Evolutionary conservation across 2,888 invertebrate genomes (phyloP), one percentile per base, ranked within the genome.

Genomic region (Temnothorax rugatulus): DNA sequence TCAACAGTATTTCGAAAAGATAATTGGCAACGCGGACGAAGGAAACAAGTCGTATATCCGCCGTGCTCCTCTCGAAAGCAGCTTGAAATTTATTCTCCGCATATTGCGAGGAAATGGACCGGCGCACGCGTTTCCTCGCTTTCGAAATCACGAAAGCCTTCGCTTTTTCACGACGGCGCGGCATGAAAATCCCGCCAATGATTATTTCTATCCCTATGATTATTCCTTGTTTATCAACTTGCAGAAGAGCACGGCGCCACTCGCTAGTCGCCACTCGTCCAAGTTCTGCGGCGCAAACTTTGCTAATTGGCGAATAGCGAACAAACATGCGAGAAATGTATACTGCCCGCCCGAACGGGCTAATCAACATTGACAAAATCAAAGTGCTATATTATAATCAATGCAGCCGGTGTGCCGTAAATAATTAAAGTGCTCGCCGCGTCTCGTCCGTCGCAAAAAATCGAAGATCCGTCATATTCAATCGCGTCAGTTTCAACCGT

Each of bases 361-460:
- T 88, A 85, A 89, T 88, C 89, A 89, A 85, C 89, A 84, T 85
- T 50, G 82, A 54, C 57, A 21, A 74, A 77, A 73, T 74, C 54
- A 76, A 86, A 74, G 61, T 52, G n/a, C n/a, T 29, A 69, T 29
- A 69, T 29, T 29, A 29, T 75, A 76, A 86, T 71, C 59, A 77
- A 73, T 50, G 59, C 21, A 15, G 34, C 44, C 34, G 57, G 15
- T 21, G 34, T 41, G 47, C 21, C 21, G 61, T 44, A 57, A 44
- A 79, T 54, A 57, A 83, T 75, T 61, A 69, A 75, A 86, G 64
- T 34, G 21, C 21, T 44, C 18, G 18, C 8, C 52, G 29, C 29
- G 13, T 29, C 18, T 9, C 21, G 38, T 44, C 9, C 75, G 75
- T 69, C 44, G 69, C 61, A 63, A 63, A 61, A 86, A 83, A 76